phyloP scores from a whole-genome alignment of 2,797 vertebrate species.

The Sebastes vulpes region DNA sequence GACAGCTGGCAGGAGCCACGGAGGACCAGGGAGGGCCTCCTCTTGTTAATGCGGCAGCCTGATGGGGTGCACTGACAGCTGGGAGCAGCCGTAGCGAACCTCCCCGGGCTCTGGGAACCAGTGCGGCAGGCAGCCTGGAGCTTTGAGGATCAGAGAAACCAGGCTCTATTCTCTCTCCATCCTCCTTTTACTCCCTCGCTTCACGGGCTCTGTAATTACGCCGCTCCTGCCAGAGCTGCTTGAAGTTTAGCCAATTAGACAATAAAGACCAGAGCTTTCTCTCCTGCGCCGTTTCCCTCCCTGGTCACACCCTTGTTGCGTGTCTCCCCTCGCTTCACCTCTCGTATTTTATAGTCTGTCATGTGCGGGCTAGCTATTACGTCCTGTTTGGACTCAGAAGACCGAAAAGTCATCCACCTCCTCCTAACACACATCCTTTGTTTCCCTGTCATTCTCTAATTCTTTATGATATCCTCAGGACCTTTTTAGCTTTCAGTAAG shows the following conservation, averaged over 20 bases:
- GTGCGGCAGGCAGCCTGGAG: conserved; percentile 23
- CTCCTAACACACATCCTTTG: conserved; percentile 30
- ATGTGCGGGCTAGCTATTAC: conserved; percentile 7
- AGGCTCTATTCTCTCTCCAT: conserved; percentile 42
- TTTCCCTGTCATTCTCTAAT: conserved; percentile 19
- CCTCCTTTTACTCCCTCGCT: conserved; percentile 38
- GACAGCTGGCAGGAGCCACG: conserved; percentile 31
- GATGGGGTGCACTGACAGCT: conserved; percentile 47
- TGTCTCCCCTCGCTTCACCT: conserved; percentile 41
- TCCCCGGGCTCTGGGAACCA: conserved; percentile 26
- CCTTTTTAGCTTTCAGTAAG: conserved; percentile 24
- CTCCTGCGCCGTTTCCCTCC: conserved; percentile 30
- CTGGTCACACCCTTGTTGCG: conserved; percentile 57
- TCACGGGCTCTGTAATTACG: conserved; percentile 75
- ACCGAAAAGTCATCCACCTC: conserved; percentile 11
- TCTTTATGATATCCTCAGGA: not conserved
- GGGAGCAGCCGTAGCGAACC: conserved; percentile 29
- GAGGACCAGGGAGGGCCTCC: conserved; percentile 10
- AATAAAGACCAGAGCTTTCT: conserved; percentile 75
- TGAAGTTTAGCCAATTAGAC: conserved; percentile 82
- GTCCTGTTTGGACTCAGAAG: conserved; percentile 24
- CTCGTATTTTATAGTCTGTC: conserved; percentile 19
- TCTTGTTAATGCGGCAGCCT: conserved; percentile 29
- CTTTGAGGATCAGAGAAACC: conserved; percentile 52
- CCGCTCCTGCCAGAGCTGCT: conserved; percentile 64